Evolutionary conservation across 2,797 vertebrate genomes (phyloP), one percentile per base, ranked within the genome.

Genomic region (Phataginus tricuspis): DNA sequence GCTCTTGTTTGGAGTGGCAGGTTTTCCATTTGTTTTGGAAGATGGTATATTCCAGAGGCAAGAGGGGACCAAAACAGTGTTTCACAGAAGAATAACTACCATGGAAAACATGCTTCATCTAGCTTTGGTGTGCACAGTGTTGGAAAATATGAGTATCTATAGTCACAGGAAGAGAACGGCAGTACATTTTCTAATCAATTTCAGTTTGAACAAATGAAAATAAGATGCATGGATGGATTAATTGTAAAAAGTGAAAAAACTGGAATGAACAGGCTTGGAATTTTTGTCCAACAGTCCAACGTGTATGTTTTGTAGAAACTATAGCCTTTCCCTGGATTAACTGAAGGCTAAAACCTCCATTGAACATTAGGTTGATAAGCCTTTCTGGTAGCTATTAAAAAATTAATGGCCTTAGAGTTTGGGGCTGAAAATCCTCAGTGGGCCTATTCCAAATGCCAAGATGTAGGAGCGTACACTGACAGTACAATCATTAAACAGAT

Each of bases 1-100:
- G 42, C 7, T 78, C 42, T 59, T 82, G n/a, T 90, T 92, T 66
- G 37, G 49, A 91, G 64, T 63, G 86, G 45, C 75, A 68, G 39
- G 63, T 61, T 94, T 96, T 86, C 66, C 34, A 31, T 91, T 91
- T 80, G 78, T 82, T 96, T 93, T 69, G 51, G 95, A 96, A 87
- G 84, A 63, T 79, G 21, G 55, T 51, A 3, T 94, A 57, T 93
- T 88, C 66, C 78, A 57, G 68, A 72, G 77, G 49, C 16, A 39
- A 95, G 63, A 57, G 4, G 37, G 13, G 63, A 39, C 16, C 72
- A 72, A 18, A 71, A 31, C 82, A 72, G n/a, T n/a, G 61, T 64
- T 71, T 59, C 18, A 7, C 2, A 2, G 34, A 71, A 80, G 49
- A 90, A 55, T 39, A 82, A 25, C 63, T 77, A 9, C 75, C 25